These are phyloP conservation scores for Argyrosomus japonicus DNA, from an alignment of 2,113 vertebrate species.

Conservation along the genomic window DNA sequence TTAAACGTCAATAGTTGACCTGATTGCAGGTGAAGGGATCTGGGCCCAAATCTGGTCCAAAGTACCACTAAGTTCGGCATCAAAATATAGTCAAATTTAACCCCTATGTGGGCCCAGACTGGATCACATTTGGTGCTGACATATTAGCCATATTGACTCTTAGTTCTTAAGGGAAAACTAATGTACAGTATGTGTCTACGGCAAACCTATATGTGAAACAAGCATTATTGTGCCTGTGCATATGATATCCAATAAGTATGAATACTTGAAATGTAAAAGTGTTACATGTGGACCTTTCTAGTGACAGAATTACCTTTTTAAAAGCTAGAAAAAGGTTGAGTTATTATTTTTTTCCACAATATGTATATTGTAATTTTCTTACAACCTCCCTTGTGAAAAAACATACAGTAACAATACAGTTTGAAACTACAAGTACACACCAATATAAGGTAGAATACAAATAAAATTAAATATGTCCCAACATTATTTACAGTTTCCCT, in stretches of 20 bases:
- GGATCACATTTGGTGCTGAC: not conserved
- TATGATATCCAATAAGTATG: not conserved
- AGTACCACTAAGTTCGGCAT: not conserved
- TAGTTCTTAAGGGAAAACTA: too few relatives aligned
- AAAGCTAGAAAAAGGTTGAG: not conserved
- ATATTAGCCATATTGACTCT: not conserved
- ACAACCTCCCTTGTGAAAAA: too few relatives aligned
- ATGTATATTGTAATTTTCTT: too few relatives aligned
- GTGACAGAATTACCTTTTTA: not conserved
- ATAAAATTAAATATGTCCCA: too few relatives aligned
- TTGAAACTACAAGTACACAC: too few relatives aligned
- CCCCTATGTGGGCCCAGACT: not conserved
- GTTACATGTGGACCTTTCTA: not conserved
- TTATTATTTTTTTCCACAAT: too few relatives aligned
- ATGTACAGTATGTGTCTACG: too few relatives aligned
- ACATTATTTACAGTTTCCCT: too few relatives aligned
- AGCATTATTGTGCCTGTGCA: not conserved
- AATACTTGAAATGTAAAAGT: not conserved
- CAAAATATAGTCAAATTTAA: not conserved
- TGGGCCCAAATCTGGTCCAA: not conserved
- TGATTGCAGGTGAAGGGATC: not conserved
- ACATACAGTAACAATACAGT: too few relatives aligned
- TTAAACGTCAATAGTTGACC: not conserved
- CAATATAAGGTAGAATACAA: too few relatives aligned
- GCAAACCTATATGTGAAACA: too few relatives aligned